Evolutionary conservation across 2,113 vertebrate genomes (phyloP), one percentile per base, ranked within the genome.

Genomic region (Campylomormyrus numenius): DNA sequence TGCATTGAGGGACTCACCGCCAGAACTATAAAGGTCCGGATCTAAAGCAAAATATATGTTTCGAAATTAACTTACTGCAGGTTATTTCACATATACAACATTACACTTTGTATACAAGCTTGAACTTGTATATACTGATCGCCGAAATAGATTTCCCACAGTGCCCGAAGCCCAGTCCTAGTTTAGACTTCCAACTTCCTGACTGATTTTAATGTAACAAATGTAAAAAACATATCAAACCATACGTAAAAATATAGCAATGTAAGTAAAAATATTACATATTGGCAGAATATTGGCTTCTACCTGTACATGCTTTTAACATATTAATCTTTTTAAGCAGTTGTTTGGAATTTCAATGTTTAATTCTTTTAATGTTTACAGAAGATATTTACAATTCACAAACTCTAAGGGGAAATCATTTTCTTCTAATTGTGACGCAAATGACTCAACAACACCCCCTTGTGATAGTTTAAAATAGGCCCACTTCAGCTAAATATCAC

Each of bases 11-110:
- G 46, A 3, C 8, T 52, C 66, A 49, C 2, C 19, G 19, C 45
- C 56, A 42, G 46, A 92, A 56, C 66, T 13, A 46, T 94, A 95
- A 0, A 95, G 91, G n/a, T 94, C 95, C 91, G 66, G 91, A 91
- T 62, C 53, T 89, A 48, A 87, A 88, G 88, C 87, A 88, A 45
- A 62, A 91, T 24, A 70, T 5, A 35, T 9, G 31, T 53, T 53
- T 13, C 13, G 35, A 15, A 87, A 35, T 86, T 45, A 24, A 53
- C 19, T 85, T 21, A 48, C 35, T 45, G 39, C 45, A 48, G 17
- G 21, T 85, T 85, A 85, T 48, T 48, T 48, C 27, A 52, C 27
- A 56, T 53, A 9, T 35, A 87, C 27, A 87, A 87, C 27, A 87
- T 87, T 31, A 49, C 11, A 35, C 4, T 87, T 53, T 53, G 35